Evolutionary conservation across 2,113 vertebrate genomes (phyloP).

Genomic region (Paracanthobrama guichenoti): DNA sequence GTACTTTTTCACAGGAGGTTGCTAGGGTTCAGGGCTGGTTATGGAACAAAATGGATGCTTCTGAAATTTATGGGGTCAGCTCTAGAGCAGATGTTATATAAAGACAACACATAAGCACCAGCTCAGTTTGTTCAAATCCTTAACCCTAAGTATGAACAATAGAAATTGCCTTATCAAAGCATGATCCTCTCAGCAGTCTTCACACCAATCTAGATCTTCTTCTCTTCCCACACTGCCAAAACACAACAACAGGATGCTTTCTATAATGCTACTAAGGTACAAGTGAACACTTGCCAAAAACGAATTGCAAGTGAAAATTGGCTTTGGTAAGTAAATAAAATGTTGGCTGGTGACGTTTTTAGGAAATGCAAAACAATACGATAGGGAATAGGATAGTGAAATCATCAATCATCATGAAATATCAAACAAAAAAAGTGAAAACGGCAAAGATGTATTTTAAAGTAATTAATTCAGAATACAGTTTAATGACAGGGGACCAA

Average conservation of each 20-base stretch:
- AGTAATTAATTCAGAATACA: background rate
- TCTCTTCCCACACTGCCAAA: background rate
- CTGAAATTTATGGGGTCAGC: background rate
- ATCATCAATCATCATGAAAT: background rate
- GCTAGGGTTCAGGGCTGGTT: background rate
- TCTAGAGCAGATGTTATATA: background rate
- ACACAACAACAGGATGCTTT: background rate
- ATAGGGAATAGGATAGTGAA: too few species aligned
- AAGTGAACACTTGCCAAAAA: constrained; percentile 16
- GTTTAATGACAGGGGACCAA: background rate
- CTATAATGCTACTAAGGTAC: background rate
- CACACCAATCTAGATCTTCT: background rate
- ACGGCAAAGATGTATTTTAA: background rate
- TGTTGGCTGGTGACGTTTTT: background rate
- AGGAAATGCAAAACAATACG: background rate
- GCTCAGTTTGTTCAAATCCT: background rate
- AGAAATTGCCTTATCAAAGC: background rate
- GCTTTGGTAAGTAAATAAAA: background rate
- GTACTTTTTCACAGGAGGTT: background rate
- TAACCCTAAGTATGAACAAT: background rate
- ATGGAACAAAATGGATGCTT: background rate
- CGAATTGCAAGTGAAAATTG: background rate
- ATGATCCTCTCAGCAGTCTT: constrained; percentile 1
- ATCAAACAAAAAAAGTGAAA: too few species aligned
- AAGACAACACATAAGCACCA: background rate